Evolutionary conservation across 2,113 vertebrate species (phyloP), one percentile per base, ranked within the genome.

Genomic region (Acanthochromis polyacanthus): DNA sequence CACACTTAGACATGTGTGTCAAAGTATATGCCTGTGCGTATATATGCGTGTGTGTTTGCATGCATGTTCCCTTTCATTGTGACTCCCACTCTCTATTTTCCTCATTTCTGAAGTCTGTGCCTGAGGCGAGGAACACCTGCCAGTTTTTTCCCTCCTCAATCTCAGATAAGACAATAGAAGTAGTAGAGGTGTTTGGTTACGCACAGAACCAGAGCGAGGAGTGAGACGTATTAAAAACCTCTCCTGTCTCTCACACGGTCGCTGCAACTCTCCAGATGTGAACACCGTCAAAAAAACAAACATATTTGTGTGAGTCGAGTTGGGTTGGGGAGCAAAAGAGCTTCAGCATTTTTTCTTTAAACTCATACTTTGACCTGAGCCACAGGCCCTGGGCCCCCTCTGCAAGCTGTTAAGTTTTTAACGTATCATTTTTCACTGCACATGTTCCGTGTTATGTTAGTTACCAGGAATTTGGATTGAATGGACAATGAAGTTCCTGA

Each of bases 361-460:
- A 90, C 80, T 91, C 83, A 83, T 86, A 87, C 90, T 91, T 92
- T 91, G 86, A 90, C 86, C 88, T 88, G 84, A 87, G 75, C 81
- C 72, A 43, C 65, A 75, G 75, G 72, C 78, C 74, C 60, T 73
- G 69, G 83, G 86, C 87, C 84, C 80, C 82, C 85, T 86, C 89
- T 90, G 90, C 87, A 93, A 92, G 90, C 89, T 93, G 92, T 93
- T 91, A 92, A 81, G 73, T 87, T 93, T 91, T 90, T 86, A 91
- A 82, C 81, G 71, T 91, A 92, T 91, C 80, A 9, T 90, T 90
- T 92, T 88, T 91, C 89, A 83, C 80, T 63, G 88, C 91, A 93
- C 88, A 93, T 93, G 93, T 91, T 91, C 91, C 72, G 60, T 84
- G 88, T 93, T 93, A 90, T 91, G 88, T 73, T 92, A 84, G 87